A percentile compares a stretch with the other conserved stretches of the same genome.
These are phyloP conservation scores for Campylomormyrus tamandua DNA, from an alignment of 2,113 vertebrate species.

Conservation along the genomic window DNA sequence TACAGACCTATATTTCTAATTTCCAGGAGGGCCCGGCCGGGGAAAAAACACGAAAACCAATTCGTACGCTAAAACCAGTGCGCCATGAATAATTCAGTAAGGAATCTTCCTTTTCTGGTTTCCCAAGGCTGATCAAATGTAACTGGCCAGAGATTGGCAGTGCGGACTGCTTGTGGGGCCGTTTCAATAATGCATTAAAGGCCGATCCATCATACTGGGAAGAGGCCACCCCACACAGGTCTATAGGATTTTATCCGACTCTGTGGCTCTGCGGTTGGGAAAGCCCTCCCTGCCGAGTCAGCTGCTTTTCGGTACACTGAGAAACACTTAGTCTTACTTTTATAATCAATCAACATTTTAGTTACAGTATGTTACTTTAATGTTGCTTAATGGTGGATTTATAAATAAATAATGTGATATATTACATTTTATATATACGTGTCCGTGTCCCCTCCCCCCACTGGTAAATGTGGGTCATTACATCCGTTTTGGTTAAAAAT, in stretches of 20 bases:
- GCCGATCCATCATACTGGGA: background rate
- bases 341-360: background rate
- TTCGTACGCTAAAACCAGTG: background rate
- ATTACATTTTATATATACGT: background rate
- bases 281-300: background rate
- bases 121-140: constrained; percentile 13
- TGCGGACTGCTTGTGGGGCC: background rate
- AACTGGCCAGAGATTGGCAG: background rate
- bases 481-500: background rate
- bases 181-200: constrained; percentile 17
- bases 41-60: constrained; percentile 12
- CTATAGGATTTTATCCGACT: background rate
- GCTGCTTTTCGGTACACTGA: background rate
- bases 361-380: background rate
- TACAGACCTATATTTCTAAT: constrained; percentile 6
- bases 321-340: background rate
- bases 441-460: too few species aligned
- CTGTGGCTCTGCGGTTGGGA: background rate
- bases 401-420: background rate
- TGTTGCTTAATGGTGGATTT: background rate
- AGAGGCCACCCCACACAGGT: background rate
- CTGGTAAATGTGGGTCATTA: background rate
- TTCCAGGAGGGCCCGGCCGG: background rate
- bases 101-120: constrained; percentile 20
- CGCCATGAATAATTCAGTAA: constrained; percentile 14